These are phyloP conservation scores for Ctenopoma multispine DNA, from an alignment of 2,797 vertebrate genomes.

Conservation along the genomic window DNA sequence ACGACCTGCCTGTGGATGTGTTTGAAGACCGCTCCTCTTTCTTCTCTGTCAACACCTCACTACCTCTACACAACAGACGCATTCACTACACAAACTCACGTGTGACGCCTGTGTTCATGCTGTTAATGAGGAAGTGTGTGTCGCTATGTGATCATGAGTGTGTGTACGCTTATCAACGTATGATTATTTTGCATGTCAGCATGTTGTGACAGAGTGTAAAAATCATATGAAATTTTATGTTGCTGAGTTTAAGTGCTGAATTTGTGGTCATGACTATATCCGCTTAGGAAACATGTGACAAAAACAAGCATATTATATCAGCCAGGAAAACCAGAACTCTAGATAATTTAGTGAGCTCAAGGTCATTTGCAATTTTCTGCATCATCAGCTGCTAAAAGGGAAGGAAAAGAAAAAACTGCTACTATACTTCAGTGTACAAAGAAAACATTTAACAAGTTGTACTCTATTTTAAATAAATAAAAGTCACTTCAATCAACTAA, in stretches of 20 bases:
- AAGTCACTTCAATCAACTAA: neutral
- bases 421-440: constrained; percentile 3
- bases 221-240: constrained; percentile 46
- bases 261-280: constrained; percentile 33
- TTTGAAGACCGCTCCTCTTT: constrained; percentile 80
- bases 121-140: constrained; percentile 67
- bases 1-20: constrained; percentile 74
- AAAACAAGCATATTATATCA: constrained; percentile 55
- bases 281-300: constrained; percentile 45
- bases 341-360: constrained; percentile 49
- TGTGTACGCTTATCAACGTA: constrained; percentile 60
- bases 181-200: constrained; percentile 73
- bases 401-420: neutral
- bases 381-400: constrained; percentile 46
- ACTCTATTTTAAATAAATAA: neutral
- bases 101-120: constrained; percentile 49
- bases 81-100: constrained; percentile 71
- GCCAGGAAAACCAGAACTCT: constrained; percentile 30
- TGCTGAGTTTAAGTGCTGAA: constrained; percentile 31
- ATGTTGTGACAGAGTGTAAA: constrained; percentile 63
- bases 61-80: constrained; percentile 74
- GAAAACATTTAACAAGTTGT: constrained; percentile 1
- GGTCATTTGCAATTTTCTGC: constrained; percentile 60
- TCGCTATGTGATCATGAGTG: constrained; percentile 52
- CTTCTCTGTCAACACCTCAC: constrained; percentile 82